Evolutionary conservation across 2,797 vertebrate genomes (phyloP).

Genomic region (Poeciliopsis presidionis): DNA sequence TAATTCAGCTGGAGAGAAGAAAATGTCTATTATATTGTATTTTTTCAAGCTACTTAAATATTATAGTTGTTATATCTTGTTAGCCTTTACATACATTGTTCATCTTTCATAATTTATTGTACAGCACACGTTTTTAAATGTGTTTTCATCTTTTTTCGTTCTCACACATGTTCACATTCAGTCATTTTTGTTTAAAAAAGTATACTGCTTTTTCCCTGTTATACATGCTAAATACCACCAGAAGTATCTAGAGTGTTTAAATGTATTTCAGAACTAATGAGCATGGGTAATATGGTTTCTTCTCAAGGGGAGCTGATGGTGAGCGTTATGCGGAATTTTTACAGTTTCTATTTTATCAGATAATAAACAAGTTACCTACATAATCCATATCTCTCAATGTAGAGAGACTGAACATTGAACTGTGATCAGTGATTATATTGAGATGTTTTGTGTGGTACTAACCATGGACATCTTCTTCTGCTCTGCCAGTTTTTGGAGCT

Average conservation of each 20-base stretch:
- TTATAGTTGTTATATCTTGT: background rate
- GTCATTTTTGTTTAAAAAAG: background rate
- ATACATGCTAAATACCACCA: background rate
- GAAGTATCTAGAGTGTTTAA: background rate
- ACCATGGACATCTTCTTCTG: conserved; percentile 96
- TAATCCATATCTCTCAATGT: background rate
- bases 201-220: background rate
- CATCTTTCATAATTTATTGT: background rate
- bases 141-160: background rate
- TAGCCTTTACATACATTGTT: background rate
- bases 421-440: background rate
- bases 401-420: background rate
- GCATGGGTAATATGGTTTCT: no score
- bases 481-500: conserved; percentile 94
- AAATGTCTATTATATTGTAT: background rate
- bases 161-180: background rate
- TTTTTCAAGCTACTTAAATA: background rate
- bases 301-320: background rate
- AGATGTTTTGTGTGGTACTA: conserved; percentile 47
- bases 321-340: background rate
- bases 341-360: background rate
- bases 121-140: background rate
- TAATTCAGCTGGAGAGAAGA: background rate
- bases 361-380: background rate
- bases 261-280: background rate